These are phyloP conservation scores for Xanthorhoe designata DNA, from an alignment of 2,888 invertebrate species.

Conservation along the genomic window DNA sequence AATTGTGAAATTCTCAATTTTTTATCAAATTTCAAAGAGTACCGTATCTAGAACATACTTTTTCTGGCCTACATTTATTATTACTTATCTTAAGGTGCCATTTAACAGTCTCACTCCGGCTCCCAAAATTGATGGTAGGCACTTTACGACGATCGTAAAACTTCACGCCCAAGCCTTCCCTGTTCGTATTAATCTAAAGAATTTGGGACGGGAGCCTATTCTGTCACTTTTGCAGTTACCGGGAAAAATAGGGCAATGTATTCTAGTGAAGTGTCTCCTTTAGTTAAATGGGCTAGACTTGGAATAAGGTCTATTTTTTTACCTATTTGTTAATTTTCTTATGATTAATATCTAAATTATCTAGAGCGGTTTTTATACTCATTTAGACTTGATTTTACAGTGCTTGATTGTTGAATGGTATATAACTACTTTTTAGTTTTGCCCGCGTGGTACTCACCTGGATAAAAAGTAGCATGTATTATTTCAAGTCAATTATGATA, in stretches of 20 bases:
- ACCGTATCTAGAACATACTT: conserved; percentile 1
- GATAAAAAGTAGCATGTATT: too few relatives aligned
- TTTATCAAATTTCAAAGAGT: not conserved
- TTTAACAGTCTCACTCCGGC: conserved; percentile 40
- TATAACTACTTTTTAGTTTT: too few relatives aligned
- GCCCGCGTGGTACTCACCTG: too few relatives aligned
- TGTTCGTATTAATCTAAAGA: conserved; percentile 50
- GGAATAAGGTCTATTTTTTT: not conserved
- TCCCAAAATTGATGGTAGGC: conserved; percentile 46
- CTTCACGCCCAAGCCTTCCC: conserved; percentile 42
- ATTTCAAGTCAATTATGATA: too few relatives aligned
- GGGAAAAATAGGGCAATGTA: conserved; percentile 27
- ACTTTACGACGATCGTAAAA: conserved; percentile 52
- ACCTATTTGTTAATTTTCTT: too few relatives aligned
- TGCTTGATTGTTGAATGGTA: too few relatives aligned
- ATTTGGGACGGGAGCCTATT: conserved; percentile 39
- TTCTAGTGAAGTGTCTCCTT: conserved; percentile 11
- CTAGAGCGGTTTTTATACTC: too few relatives aligned
- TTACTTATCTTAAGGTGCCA: conserved; percentile 37
- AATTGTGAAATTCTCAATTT: too few relatives aligned
- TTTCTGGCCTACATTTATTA: conserved; percentile 32
- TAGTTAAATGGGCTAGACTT: not conserved
- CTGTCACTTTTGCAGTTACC: conserved; percentile 35
- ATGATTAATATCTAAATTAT: too few relatives aligned
- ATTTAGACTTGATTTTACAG: too few relatives aligned